Percentiles rank a stretch among this genome's conserved stretches.
These are phyloP conservation scores for Rhagonycha fulva DNA, from an alignment of 2,888 invertebrate species.

Conservation along the genomic window DNA sequence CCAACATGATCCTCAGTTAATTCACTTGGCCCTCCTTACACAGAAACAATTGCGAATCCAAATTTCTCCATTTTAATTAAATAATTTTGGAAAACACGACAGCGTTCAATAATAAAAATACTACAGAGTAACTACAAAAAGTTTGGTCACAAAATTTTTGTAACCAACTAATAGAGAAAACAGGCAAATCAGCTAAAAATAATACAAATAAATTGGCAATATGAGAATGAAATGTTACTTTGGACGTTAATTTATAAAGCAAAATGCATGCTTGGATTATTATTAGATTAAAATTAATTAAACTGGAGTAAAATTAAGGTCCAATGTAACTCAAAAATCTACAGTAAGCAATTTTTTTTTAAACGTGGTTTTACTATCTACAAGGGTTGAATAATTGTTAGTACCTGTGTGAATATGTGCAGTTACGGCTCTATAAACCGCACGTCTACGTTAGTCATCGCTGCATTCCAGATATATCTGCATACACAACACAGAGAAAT, in stretches of 20 bases:
- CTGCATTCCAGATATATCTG: slow-evolving; percentile 64
- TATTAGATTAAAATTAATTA: not conserved
- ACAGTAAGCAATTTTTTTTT: not conserved
- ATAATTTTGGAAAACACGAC: not conserved
- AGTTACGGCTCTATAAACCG: slow-evolving; percentile 58
- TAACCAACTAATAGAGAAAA: not conserved
- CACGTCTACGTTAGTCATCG: slow-evolving; percentile 68
- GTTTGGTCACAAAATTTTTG: not conserved
- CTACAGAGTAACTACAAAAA: not conserved
- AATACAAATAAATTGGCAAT: not conserved
- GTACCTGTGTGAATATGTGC: slow-evolving; percentile 53
- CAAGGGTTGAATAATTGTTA: slow-evolving; percentile 31
- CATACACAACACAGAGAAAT: slow-evolving; percentile 49
- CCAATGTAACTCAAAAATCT: not conserved
- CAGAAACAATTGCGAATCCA: not conserved
- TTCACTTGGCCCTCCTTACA: not conserved
- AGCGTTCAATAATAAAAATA: not conserved
- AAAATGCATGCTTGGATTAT: not conserved
- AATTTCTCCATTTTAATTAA: not conserved
- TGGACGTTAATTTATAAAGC: not conserved
- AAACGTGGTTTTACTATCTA: slow-evolving; percentile 25
- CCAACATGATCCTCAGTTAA: not conserved
- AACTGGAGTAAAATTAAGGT: not conserved
- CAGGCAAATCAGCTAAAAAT: not conserved
- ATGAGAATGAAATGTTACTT: not conserved